These are phyloP conservation scores for Drosophila pandora DNA, from an alignment of 1,140 invertebrate genomes.

Conservation along the genomic window DNA sequence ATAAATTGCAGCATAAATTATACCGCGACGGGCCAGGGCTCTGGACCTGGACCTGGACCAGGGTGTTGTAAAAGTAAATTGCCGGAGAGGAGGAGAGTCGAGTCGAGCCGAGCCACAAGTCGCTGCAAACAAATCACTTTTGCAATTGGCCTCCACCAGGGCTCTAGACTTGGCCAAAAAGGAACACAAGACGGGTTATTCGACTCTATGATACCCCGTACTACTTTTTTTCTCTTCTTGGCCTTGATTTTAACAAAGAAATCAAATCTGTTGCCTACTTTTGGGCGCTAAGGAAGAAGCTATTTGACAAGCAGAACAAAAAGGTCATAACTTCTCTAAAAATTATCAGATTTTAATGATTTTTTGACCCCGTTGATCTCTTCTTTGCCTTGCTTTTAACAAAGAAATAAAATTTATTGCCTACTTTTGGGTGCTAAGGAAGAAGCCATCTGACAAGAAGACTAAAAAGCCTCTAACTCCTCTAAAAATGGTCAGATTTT, in stretches of 20 bases:
- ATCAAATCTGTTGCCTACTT: too few relatives aligned
- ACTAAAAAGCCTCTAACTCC: too few relatives aligned
- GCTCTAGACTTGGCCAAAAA: neutral
- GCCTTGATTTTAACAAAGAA: neutral
- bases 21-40: conserved; percentile 15
- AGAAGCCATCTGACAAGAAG: too few relatives aligned
- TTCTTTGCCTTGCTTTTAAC: neutral
- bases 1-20: conserved; percentile 65
- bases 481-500: too few relatives aligned
- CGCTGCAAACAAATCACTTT: conserved; percentile 58
- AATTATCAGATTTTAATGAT: too few relatives aligned
- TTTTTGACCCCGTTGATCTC: too few relatives aligned
- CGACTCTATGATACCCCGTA: conserved; percentile 1
- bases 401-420: neutral
- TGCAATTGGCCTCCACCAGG: conserved; percentile 41
- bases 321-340: too few relatives aligned
- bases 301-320: too few relatives aligned
- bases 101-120: neutral
- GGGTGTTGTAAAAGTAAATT: conserved; percentile 65
- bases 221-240: neutral
- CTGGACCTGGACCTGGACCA: neutral
- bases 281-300: too few relatives aligned
- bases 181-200: neutral
- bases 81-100: conserved; percentile 22
- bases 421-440: too few relatives aligned